Evolutionary conservation across 2,888 invertebrate genomes (phyloP).

Genomic region (Tenthredo notha): DNA sequence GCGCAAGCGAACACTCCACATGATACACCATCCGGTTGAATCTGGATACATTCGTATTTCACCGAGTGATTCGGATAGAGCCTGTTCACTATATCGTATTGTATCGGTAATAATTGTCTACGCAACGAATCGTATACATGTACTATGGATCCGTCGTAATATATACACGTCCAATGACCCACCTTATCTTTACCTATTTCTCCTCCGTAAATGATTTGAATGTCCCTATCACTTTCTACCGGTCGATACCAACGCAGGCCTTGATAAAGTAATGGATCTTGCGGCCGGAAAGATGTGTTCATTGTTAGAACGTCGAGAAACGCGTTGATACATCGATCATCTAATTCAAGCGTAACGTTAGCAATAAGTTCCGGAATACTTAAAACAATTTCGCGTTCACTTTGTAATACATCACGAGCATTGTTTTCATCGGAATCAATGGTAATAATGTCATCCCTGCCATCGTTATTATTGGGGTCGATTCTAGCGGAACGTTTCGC

Average conservation of each 20-base stretch:
- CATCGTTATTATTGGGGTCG: not conserved
- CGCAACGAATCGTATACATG: conserved; percentile 23
- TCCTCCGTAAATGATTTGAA: conserved; percentile 24
- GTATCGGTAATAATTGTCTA: not conserved
- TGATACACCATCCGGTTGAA: not conserved
- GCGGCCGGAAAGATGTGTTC: not conserved
- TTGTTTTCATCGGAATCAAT: too few species aligned
- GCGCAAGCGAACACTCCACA: not conserved
- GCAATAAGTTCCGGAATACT: not conserved
- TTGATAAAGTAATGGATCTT: conserved; percentile 3
- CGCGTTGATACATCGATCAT: conserved; percentile 21
- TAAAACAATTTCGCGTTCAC: too few species aligned
- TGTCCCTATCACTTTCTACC: not conserved
- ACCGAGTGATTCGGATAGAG: not conserved
- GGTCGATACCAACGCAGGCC: not conserved
- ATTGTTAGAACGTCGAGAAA: not conserved
- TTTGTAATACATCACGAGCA: too few species aligned
- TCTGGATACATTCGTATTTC: conserved; percentile 8
- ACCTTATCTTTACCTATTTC: not conserved
- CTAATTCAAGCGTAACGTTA: not conserved
- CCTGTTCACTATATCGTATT: not conserved
- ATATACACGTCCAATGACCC: conserved; percentile 27
- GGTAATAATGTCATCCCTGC: too few species aligned
- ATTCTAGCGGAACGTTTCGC: too few species aligned
- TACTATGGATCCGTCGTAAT: conserved; percentile 19